Base-by-base conservation (phyloP, 1,140 invertebrate genomes). In the Daktulosphaira vitifoliae region DNA sequence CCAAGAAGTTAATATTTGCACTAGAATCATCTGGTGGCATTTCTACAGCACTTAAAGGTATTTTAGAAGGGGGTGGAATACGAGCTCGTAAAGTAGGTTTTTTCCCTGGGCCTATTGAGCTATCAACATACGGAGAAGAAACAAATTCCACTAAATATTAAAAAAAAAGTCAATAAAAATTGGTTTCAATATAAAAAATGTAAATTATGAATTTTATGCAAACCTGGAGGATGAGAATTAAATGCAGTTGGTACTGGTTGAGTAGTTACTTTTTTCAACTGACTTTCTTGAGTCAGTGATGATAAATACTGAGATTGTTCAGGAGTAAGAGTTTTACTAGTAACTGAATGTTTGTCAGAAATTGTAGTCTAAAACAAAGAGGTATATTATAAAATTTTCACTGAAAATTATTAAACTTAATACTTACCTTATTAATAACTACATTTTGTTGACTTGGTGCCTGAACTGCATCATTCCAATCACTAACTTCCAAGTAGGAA, bases 21-120 rank as follows among this genome's bases (percentile, higher is more conserved):
- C 80, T 82, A 65, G 81, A 79, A 75, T 93, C 91, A 53, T 89
- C 90, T 50, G 82, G 93, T 46, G 82, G 93, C 93, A 97, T 97
- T 76, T 96, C 92, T 26, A 97, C 93, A 49, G 92, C 93, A 66
- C 84, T 89, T 16, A 90, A 83, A 37, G 92, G 93, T 70, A 97
- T 96, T 84, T 95, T 95, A 18, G 91, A 93, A 15, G 91, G 90
- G 46, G 89, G 89, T 56, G 90, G 90, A 52, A 92, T 82, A 71
- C 90, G 83, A n/a, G 89, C 83, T 70, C 88, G 82, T 71, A 88
- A 82, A 66, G 56, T 62, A 42, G 80, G 75, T 82, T 88, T 76
- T 74, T 79, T 75, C 81, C 87, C 70, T 78, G 80, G 70, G 79
- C 84, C 48, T 7, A 68, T 52, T 18, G 59, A 64, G 44, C 46